These are phyloP conservation scores for Archocentrus centrarchus DNA, from an alignment of 2,113 vertebrate species.

Conservation along the genomic window DNA sequence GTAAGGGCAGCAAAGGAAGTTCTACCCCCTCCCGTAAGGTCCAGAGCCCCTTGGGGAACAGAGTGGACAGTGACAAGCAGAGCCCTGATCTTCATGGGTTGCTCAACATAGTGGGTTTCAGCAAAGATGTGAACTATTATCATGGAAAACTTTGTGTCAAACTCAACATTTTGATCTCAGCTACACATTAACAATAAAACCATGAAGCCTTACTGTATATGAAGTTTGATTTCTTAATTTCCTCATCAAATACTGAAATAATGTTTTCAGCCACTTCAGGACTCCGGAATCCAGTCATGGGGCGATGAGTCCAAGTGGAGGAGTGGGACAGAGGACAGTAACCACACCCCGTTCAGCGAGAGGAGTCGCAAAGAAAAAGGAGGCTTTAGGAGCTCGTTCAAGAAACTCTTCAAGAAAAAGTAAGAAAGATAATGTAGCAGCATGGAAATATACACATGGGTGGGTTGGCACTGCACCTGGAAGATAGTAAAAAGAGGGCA, in stretches of 20 bases:
- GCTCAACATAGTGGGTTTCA: slow-evolving; percentile 64
- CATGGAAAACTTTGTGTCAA: not conserved
- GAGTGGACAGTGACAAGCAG: slow-evolving; percentile 83
- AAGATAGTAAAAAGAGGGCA: not conserved
- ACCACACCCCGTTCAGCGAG: slow-evolving; percentile 91
- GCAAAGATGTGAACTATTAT: not conserved
- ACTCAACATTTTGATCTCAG: not conserved
- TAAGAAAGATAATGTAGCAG: slow-evolving; percentile 74
- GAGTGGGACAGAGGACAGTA: slow-evolving; percentile 86
- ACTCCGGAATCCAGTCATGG: slow-evolving; percentile 70
- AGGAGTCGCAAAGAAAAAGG: slow-evolving; percentile 94
- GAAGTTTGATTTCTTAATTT: not conserved
- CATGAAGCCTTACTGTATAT: too few relatives aligned
- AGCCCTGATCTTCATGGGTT: slow-evolving; percentile 82
- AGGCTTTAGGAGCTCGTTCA: slow-evolving; percentile 97
- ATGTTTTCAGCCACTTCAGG: slow-evolving; percentile 58
- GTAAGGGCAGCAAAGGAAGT: slow-evolving; percentile 82
- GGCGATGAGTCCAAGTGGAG: slow-evolving; percentile 80
- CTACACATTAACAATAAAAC: not conserved
- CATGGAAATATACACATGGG: not conserved
- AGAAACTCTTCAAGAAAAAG: slow-evolving; percentile 99
- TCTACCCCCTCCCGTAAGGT: slow-evolving; percentile 78
- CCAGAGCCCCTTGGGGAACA: slow-evolving; percentile 78
- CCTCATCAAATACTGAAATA: not conserved
- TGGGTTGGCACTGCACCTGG: not conserved